Conservation (phyloP, 1,140 invertebrate species). For the Melipona quadrifasciata region DNA sequence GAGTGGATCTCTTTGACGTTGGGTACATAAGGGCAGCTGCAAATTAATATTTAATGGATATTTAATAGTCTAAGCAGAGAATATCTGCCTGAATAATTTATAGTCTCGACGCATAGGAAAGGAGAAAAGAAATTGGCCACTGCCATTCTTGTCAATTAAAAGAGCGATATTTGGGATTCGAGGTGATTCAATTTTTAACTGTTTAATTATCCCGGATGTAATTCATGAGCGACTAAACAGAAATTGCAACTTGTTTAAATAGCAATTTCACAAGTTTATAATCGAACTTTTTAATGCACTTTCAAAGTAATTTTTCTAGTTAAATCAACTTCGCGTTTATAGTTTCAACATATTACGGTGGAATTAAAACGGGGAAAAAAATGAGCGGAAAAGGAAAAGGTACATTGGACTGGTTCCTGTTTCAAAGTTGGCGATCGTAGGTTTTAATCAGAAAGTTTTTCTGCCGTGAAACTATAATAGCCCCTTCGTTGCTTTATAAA, state of each 20-base stretch:
- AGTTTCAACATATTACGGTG: slow-evolving; percentile 2
- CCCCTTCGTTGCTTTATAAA: slow-evolving; percentile 14
- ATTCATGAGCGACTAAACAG: not conserved
- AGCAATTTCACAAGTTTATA: not conserved
- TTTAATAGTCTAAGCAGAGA: not conserved
- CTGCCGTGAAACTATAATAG: not conserved
- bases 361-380: not conserved
- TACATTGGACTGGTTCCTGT: slow-evolving; percentile 10
- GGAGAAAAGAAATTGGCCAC: not conserved
- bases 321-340: slow-evolving; percentile 8
- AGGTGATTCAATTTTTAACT: not conserved
- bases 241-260: slow-evolving; percentile 3
- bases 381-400: not conserved
- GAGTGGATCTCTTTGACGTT: not conserved
- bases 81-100: not conserved
- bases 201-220: not conserved
- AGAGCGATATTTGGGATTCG: too few relatives aligned
- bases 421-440: slow-evolving; percentile 29
- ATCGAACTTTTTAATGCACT: not conserved
- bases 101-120: not conserved
- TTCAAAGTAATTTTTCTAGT: slow-evolving; percentile 1
- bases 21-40: not conserved
- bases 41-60: not conserved
- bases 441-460: slow-evolving; percentile 32
- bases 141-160: not conserved